Conservation (phyloP, 2,113 vertebrate species). For the Nematolebias whitei region DNA sequence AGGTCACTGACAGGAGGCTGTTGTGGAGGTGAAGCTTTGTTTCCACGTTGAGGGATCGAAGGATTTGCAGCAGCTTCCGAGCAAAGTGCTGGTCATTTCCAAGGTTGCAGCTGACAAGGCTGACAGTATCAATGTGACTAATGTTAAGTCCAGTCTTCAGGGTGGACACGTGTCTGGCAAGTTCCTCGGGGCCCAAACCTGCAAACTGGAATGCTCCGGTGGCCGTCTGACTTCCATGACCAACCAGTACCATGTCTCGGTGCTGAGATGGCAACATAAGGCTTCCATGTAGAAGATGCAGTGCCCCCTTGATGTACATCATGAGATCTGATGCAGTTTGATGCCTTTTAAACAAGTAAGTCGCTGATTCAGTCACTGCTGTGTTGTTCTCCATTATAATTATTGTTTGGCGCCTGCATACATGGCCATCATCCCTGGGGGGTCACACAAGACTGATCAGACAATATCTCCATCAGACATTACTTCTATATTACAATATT, state of each 20-base stretch:
- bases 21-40: conserved; percentile 48
- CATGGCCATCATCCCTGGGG: neutral
- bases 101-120: conserved; percentile 64
- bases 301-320: conserved; percentile 42
- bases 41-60: conserved; percentile 37
- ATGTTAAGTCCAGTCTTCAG: conserved; percentile 13
- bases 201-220: conserved; percentile 32
- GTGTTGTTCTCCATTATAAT: conserved; percentile 63
- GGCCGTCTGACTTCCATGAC: conserved; percentile 47
- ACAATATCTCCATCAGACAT: neutral
- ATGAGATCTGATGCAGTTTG: conserved; percentile 50
- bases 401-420: conserved; percentile 44
- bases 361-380: conserved; percentile 52
- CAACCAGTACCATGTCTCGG: conserved; percentile 54
- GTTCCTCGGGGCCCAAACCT: conserved; percentile 50
- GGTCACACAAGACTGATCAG: neutral
- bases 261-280: neutral
- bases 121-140: conserved; percentile 28
- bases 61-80: conserved; percentile 39
- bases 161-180: conserved; percentile 42
- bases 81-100: conserved; percentile 57
- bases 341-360: conserved; percentile 54
- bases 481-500: no score
- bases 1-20: conserved; percentile 49
- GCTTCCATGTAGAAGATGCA: conserved; percentile 41